Evolutionary conservation across 2,888 invertebrate genomes (phyloP).

Genomic region (Frankliniella intonsa): DNA sequence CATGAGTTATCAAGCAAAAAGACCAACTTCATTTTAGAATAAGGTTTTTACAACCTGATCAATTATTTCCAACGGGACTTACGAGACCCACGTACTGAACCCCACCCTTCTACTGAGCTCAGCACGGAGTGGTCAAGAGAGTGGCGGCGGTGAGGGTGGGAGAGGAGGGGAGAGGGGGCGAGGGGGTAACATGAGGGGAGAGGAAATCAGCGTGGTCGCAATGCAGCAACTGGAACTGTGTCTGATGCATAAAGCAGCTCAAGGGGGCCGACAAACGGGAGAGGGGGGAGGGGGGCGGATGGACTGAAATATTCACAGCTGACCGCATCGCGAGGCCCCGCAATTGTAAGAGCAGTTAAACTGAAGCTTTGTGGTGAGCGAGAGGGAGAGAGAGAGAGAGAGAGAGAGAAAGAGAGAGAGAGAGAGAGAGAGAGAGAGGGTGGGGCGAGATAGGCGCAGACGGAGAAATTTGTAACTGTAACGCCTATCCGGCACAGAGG

Average conservation of each 20-base stretch:
- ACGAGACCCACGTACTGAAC: too few relatives aligned
- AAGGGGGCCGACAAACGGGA: neutral
- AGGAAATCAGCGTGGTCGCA: slow-evolving; percentile 8
- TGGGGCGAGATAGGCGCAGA: neutral
- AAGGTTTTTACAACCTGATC: too few relatives aligned
- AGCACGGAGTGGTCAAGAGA: neutral
- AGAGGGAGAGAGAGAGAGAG: neutral
- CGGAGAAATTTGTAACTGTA: neutral
- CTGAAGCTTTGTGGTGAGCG: slow-evolving; percentile 17
- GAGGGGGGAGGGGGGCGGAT: neutral
- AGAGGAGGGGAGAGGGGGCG: neutral
- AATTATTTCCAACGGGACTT: too few relatives aligned
- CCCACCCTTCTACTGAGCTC: too few relatives aligned
- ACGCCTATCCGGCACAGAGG: neutral
- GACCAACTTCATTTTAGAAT: too few relatives aligned
- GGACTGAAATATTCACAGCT: slow-evolving; percentile 16
- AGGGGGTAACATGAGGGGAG: neutral
- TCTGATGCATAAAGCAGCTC: neutral
- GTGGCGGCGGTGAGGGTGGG: too few relatives aligned
- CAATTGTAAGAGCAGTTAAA: slow-evolving; percentile 22
- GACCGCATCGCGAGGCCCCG: slow-evolving; percentile 15
- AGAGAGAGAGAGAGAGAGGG: neutral
- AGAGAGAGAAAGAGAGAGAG: neutral
- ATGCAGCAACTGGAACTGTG: slow-evolving; percentile 16
- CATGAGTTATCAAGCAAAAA: too few relatives aligned